Base-by-base conservation (phyloP, 2,113 vertebrate species). In the Fulmarus glacialis region DNA sequence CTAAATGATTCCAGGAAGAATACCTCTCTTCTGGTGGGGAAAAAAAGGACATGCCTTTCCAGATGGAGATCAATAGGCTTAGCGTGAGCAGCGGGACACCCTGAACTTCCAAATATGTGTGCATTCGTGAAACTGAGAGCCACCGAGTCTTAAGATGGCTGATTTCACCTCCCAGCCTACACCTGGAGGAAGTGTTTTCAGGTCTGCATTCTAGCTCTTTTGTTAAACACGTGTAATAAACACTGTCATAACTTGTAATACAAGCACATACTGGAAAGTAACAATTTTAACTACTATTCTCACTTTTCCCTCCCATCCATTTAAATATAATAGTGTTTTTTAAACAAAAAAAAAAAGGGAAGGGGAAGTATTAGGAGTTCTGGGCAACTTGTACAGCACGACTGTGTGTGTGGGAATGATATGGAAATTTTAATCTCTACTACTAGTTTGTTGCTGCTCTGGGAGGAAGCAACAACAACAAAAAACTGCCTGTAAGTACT, bases 391-490 rank as follows among this genome's bases (percentile, higher is more conserved):
- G 27, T 82, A 87, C 38, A 55, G 6, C 48, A 77, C 0, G 12
- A 48, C 70, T 82, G 8, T 63, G 50, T 89, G 82, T 85, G 79
- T 74, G 82, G 18, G 82, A 90, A 89, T 50, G 52, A 96, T 79
- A 64, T 2, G 14, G 93, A 93, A 93, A 94, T 97, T 92, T 93
- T 89, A 91, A 89, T 93, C 64, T 87, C 40, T 86, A 60, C 73
- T 92, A 63, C 55, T 82, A 85, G 66, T 86, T 96, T 97, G 91
- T 91, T 93, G 87, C 93, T 95, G 91, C 62, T 93, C 71, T 97
- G 95, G 94, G 95, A 96, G 87, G 93, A 96, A 96, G 62, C 38
- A 95, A 82, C 73, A 90, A 77, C 75, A 91, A 82, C 87, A 85
- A 77, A 89, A 95, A 67, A 63, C 17, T 78, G 87, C 42, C 38